These are phyloP conservation scores for Gila orcuttii DNA, from an alignment of 2,113 vertebrate genomes.

Conservation along the genomic window DNA sequence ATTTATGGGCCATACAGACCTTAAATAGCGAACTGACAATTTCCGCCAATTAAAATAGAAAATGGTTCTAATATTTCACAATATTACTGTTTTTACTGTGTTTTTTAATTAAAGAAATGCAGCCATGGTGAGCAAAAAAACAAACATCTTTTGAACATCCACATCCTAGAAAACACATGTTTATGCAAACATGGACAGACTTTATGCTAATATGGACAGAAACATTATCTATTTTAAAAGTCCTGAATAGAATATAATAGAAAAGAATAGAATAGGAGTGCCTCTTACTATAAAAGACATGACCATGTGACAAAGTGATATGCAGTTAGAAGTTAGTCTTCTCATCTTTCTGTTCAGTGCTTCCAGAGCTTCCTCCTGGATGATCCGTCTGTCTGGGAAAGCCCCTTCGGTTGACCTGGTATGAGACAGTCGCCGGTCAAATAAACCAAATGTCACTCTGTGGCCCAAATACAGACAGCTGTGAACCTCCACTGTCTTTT, in stretches of 20 bases:
- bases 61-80: too few species aligned
- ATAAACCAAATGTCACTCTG: conserved; percentile 14
- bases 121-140: too few species aligned
- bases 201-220: background rate
- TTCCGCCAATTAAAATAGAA: too few species aligned
- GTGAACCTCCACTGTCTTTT: background rate
- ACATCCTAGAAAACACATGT: too few species aligned
- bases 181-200: background rate
- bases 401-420: background rate
- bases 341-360: background rate
- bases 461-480: conserved; percentile 38
- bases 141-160: too few species aligned
- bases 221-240: background rate
- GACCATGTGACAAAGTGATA: background rate
- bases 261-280: background rate
- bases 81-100: too few species aligned
- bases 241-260: background rate
- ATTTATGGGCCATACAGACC: too few species aligned
- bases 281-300: background rate
- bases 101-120: too few species aligned
- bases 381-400: background rate
- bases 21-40: too few species aligned
- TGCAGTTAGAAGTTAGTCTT: background rate
- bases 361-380: background rate
- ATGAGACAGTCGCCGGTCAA: background rate